These are phyloP conservation scores for Acipenser oxyrinchus DNA, from an alignment of 2,797 vertebrate genomes.

Conservation along the genomic window DNA sequence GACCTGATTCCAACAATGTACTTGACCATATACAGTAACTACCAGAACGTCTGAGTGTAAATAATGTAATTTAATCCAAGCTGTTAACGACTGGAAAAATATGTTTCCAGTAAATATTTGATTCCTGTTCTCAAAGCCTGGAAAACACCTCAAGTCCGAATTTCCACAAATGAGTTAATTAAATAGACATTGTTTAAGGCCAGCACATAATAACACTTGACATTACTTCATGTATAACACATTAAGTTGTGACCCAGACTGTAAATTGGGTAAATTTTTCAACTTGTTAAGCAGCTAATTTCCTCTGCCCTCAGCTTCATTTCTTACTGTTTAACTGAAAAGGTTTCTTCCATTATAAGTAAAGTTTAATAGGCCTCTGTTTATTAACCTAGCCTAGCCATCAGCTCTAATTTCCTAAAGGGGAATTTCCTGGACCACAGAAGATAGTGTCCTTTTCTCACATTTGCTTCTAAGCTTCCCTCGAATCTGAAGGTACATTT, in stretches of 20 bases:
- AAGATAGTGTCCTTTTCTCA: no score
- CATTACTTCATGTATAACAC: constrained; percentile 5
- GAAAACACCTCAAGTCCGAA: background rate
- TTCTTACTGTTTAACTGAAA: background rate
- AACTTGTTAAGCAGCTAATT: background rate
- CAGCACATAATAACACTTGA: background rate
- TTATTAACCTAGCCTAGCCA: background rate
- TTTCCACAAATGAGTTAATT: background rate
- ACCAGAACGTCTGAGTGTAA: background rate
- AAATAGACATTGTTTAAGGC: background rate
- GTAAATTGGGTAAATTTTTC: background rate
- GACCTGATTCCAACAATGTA: no score
- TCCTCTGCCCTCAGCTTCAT: background rate
- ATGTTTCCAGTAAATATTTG: background rate
- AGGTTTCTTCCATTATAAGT: no score
- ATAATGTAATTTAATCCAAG: background rate
- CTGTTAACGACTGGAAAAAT: background rate
- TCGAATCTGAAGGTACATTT: no score
- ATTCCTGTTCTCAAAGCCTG: background rate
- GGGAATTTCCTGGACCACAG: background rate
- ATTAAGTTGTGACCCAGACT: background rate
- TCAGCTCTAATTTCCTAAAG: background rate
- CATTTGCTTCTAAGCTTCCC: no score
- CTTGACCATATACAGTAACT: background rate
- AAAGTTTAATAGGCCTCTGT: no score